phyloP scores from a whole-genome alignment of 2,113 vertebrate genomes.

The Colistium nudipinnis region DNA sequence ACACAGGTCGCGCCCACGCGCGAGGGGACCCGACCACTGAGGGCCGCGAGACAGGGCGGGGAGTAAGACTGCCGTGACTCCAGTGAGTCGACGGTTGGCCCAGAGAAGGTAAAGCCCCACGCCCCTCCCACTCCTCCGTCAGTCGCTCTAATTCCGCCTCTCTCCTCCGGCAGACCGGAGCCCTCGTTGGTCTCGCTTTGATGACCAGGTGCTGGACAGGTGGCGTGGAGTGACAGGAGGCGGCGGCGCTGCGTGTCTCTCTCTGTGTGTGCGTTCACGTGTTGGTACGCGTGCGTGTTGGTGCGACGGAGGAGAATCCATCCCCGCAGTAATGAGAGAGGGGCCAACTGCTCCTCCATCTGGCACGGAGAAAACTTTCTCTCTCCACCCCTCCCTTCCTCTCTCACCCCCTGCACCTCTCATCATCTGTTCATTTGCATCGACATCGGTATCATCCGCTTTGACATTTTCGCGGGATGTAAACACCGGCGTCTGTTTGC shows the following conservation, averaged over 20 bases:
- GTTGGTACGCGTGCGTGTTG: conserved; percentile 15
- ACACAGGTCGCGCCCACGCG: no score
- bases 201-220: conserved; percentile 76
- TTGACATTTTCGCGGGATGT: conserved; percentile 70
- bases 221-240: conserved; percentile 70
- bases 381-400: conserved; percentile 44
- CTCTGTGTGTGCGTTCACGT: conserved; percentile 20
- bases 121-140: conserved; percentile 30
- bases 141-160: conserved; percentile 28
- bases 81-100: no score
- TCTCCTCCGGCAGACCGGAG: conserved; percentile 47
- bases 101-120: no score
- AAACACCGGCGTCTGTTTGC: conserved; percentile 60
- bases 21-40: no score
- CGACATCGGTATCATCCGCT: conserved; percentile 62
- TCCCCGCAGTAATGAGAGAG: conserved; percentile 74
- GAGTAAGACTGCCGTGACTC: no score
- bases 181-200: conserved; percentile 67
- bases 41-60: background rate
- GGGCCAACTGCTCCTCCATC: conserved; percentile 80
- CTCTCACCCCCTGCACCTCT: conserved; percentile 57
- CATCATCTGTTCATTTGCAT: conserved; percentile 71
- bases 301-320: conserved; percentile 64
- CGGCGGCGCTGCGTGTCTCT: conserved; percentile 32
- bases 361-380: conserved; percentile 74